These are phyloP conservation scores for Xylocopa sonorina DNA, from an alignment of 1,140 invertebrate genomes.

Conservation along the genomic window DNA sequence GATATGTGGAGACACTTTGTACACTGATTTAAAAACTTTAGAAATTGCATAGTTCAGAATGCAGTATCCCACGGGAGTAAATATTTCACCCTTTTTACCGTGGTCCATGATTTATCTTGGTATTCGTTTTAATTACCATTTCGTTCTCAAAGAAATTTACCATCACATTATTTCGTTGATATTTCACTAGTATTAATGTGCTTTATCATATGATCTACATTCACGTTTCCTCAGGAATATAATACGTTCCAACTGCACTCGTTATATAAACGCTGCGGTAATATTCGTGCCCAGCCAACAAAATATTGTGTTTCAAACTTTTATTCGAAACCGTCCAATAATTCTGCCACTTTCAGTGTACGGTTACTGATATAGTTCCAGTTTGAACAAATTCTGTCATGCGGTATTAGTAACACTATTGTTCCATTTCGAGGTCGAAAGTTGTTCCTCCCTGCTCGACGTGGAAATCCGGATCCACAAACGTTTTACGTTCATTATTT, in stretches of 20 bases:
- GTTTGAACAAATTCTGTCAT: conserved; percentile 5
- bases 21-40: too few relatives aligned
- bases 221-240: not conserved
- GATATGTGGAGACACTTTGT: too few relatives aligned
- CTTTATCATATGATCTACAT: too few relatives aligned
- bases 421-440: not conserved
- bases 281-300: not conserved
- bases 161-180: conserved; percentile 22
- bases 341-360: not conserved
- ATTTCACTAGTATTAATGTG: too few relatives aligned
- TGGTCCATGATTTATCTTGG: not conserved
- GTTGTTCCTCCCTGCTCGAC: not conserved
- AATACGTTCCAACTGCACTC: not conserved
- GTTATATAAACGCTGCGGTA: not conserved
- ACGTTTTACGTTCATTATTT: not conserved
- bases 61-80: too few relatives aligned
- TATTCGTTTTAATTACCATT: conserved; percentile 23
- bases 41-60: too few relatives aligned
- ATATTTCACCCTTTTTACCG: too few relatives aligned
- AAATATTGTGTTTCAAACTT: conserved; percentile 17
- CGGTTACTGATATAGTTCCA: conserved; percentile 1
- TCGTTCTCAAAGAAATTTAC: conserved; percentile 8
- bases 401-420: conserved; percentile 1
- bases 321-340: conserved; percentile 8
- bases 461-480: not conserved